These are phyloP conservation scores for Rhinolophus sinicus DNA, from an alignment of 2,113 vertebrate genomes.

Conservation along the genomic window DNA sequence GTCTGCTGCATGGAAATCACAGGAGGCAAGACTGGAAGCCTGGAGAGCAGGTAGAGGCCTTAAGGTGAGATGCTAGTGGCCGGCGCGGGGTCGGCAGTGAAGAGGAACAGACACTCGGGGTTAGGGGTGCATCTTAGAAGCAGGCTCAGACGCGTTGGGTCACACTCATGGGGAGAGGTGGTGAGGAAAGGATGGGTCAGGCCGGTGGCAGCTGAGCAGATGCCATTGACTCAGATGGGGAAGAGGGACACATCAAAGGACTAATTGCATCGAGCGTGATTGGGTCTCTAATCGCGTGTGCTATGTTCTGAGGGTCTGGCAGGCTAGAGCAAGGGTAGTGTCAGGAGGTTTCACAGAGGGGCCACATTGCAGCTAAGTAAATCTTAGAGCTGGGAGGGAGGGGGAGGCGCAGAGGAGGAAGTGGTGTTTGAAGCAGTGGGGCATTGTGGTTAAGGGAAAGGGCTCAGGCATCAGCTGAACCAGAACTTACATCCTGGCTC, in stretches of 20 bases:
- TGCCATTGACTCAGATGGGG: not conserved
- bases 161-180: not conserved
- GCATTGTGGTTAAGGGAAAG: not conserved
- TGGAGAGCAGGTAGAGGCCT: not conserved
- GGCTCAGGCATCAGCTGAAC: fast-evolving
- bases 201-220: not conserved
- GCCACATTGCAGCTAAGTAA: not conserved
- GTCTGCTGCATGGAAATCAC: not conserved
- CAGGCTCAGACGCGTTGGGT: not conserved
- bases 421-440: not conserved
- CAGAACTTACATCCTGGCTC: not conserved
- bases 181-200: not conserved
- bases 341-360: not conserved
- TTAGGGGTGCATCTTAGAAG: not conserved
- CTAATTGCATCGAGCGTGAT: fast-evolving
- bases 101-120: not conserved
- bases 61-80: not conserved
- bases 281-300: fast-evolving
- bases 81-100: not conserved
- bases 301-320: not conserved
- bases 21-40: not conserved
- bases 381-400: not conserved
- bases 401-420: not conserved
- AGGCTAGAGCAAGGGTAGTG: not conserved
- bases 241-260: not conserved